phyloP scores from a whole-genome alignment of 2,113 vertebrate genomes.

The Lophochroa leadbeateri region DNA sequence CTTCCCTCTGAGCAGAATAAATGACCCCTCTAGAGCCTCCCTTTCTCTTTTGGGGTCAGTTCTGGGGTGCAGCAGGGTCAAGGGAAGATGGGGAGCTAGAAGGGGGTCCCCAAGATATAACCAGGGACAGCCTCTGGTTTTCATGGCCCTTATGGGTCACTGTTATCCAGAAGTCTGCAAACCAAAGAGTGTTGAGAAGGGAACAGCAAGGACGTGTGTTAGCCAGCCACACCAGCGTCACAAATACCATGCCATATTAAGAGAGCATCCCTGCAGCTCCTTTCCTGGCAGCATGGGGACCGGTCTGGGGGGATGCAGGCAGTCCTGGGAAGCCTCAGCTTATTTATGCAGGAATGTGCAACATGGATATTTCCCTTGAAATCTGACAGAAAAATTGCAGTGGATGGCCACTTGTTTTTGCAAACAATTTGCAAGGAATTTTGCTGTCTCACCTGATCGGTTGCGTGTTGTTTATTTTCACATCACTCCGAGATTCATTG shows the following conservation, averaged over 20 bases:
- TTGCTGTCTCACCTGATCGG: neutral
- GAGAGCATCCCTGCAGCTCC: neutral
- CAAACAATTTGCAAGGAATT: neutral
- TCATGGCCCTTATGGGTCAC: fast-evolving
- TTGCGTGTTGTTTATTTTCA: neutral
- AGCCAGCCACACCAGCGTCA: neutral
- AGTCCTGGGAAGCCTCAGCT: neutral
- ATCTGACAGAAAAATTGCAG: constrained; percentile 42
- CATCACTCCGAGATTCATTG: neutral
- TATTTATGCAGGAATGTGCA: neutral
- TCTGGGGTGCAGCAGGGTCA: neutral
- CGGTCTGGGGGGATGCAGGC: fast-evolving
- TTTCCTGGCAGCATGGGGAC: neutral
- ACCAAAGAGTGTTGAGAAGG: neutral
- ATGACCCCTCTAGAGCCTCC: neutral
- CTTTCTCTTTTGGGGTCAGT: neutral
- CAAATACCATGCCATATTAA: fast-evolving
- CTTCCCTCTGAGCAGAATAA: neutral
- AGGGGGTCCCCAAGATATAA: neutral
- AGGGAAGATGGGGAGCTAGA: neutral
- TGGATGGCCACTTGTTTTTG: neutral
- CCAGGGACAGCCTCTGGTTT: neutral
- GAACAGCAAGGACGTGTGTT: neutral
- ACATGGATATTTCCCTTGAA: neutral
- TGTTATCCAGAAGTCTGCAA: neutral